phyloP scores from a whole-genome alignment of 2,888 invertebrate genomes.

The Lacanobia wlatinum region DNA sequence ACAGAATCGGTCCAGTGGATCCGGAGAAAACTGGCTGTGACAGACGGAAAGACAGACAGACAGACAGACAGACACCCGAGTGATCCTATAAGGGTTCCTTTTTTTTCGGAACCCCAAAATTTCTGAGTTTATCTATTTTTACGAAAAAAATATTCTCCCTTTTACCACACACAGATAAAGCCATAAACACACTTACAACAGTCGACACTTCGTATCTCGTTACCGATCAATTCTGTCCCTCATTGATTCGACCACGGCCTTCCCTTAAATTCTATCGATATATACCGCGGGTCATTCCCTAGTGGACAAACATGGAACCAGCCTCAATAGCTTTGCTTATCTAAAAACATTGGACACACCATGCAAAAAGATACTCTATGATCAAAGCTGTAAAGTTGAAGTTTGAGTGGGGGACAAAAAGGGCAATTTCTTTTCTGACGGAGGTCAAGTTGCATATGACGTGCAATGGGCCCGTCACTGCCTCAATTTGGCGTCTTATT shows the following conservation, averaged over 20 bases:
- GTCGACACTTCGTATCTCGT: constrained; percentile 33
- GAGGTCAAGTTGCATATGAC: constrained; percentile 72
- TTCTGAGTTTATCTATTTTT: too few species aligned
- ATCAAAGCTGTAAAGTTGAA: not conserved
- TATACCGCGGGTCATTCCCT: constrained; percentile 47
- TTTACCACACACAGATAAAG: not conserved
- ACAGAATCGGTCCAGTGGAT: too few species aligned
- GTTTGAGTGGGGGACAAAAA: constrained; percentile 19
- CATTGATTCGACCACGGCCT: constrained; percentile 22
- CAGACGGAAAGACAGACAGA: too few species aligned
- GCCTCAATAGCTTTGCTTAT: constrained; percentile 53
- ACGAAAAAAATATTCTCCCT: not conserved
- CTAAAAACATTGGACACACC: constrained; percentile 44
- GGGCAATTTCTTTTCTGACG: constrained; percentile 50
- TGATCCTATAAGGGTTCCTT: too few species aligned
- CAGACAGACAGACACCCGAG: too few species aligned
- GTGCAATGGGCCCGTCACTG: constrained; percentile 68
- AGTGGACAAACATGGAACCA: constrained; percentile 49
- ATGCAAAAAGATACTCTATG: constrained; percentile 19
- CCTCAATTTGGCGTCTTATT: constrained; percentile 75
- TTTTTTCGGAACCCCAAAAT: too few species aligned
- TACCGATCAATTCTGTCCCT: constrained; percentile 27
- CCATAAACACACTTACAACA: constrained; percentile 8
- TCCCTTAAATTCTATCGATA: constrained; percentile 44
- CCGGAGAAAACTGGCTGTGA: too few species aligned